Evolutionary conservation across 2,797 vertebrate genomes (phyloP).

Genomic region (Ctenopoma multispine): DNA sequence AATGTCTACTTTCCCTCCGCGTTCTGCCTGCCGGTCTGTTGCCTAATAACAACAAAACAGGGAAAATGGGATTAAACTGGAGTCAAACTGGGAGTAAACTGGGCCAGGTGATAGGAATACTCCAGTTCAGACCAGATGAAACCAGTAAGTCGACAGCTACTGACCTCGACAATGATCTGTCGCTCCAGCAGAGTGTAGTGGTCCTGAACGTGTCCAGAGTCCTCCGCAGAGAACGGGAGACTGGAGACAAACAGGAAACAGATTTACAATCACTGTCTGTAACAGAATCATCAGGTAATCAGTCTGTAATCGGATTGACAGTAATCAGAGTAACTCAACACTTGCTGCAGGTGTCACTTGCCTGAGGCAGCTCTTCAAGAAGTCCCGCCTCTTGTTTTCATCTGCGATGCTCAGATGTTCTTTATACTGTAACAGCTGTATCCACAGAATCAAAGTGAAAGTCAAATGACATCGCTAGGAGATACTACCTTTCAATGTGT

Average conservation of each 20-base stretch:
- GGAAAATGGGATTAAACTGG: not conserved
- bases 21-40: slow-evolving; percentile 88
- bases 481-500: not conserved
- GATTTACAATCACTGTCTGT: too few relatives aligned
- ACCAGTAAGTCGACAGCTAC: slow-evolving; percentile 2
- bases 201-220: slow-evolving; percentile 89
- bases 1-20: slow-evolving; percentile 86
- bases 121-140: too few relatives aligned
- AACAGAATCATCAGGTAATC: too few relatives aligned
- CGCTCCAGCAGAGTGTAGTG: slow-evolving; percentile 95
- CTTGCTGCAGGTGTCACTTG: slow-evolving; percentile 67
- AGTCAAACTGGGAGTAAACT: not conserved
- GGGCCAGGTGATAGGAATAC: not conserved
- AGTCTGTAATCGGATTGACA: too few relatives aligned
- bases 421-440: slow-evolving; percentile 92
- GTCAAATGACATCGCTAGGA: not conserved
- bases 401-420: slow-evolving; percentile 91
- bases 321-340: not conserved
- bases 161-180: slow-evolving; percentile 96
- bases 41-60: slow-evolving; percentile 76
- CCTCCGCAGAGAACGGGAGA: slow-evolving; percentile 90
- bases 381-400: slow-evolving; percentile 90
- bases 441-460: slow-evolving; percentile 44
- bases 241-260: slow-evolving; percentile 33
- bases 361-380: slow-evolving; percentile 92